These are phyloP conservation scores for Philopedon plagiatum DNA, from an alignment of 2,888 invertebrate genomes.

Conservation along the genomic window DNA sequence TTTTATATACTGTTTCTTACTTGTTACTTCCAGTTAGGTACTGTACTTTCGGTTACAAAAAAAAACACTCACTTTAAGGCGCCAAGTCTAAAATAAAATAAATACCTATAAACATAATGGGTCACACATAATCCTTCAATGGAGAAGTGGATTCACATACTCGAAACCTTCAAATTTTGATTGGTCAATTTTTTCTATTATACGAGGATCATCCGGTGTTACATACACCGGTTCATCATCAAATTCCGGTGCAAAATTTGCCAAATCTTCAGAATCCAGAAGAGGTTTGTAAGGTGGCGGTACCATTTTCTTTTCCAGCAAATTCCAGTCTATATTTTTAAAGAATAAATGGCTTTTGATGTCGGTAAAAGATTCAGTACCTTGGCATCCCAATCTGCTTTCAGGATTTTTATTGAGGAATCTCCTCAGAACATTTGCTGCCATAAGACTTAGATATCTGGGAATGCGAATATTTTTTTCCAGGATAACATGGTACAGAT, in stretches of 20 bases:
- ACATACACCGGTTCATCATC: constrained; percentile 98
- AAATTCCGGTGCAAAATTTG: constrained; percentile 99
- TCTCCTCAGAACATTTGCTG: constrained; percentile 96
- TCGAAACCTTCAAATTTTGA: constrained; percentile 99
- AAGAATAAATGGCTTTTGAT: constrained; percentile 98
- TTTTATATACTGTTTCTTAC: too few relatives aligned
- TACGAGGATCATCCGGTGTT: constrained; percentile 95
- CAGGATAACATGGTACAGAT: constrained; percentile 96
- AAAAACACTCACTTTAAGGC: not conserved
- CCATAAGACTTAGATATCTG: constrained; percentile 96
- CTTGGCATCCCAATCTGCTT: constrained; percentile 95
- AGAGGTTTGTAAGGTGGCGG: constrained; percentile 98
- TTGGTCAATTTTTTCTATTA: constrained; percentile 98
- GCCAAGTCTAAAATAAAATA: not conserved
- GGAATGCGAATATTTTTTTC: constrained; percentile 99
- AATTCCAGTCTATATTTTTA: constrained; percentile 98
- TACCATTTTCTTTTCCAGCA: constrained; percentile 97
- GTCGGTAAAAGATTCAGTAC: constrained; percentile 91
- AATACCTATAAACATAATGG: not conserved
- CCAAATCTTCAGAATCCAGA: constrained; percentile 96
- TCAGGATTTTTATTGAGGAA: constrained; percentile 98
- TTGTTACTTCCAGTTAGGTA: too few relatives aligned
- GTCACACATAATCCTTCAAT: constrained; percentile 98
- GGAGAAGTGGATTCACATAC: constrained; percentile 99
- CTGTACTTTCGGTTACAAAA: constrained; percentile 9